phyloP scores from a whole-genome alignment of 2,113 vertebrate species.

The Trogon surrucura region DNA sequence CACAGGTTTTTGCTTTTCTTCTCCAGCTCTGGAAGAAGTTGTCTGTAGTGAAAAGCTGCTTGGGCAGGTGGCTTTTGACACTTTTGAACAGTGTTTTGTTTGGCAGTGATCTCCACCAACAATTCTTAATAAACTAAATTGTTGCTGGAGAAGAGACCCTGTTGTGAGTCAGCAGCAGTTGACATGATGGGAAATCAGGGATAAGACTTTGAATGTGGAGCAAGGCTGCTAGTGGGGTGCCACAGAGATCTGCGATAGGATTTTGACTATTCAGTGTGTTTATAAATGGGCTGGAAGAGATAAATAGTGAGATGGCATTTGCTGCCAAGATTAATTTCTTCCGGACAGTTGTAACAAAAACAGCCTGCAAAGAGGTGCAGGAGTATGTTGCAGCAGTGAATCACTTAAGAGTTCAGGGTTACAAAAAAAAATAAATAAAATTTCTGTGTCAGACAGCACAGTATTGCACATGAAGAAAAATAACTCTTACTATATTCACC shows the following conservation, averaged over 20 bases:
- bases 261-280: not conserved
- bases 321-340: slow-evolving; percentile 13
- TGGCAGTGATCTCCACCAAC: not conserved
- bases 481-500: not conserved
- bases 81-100: not conserved
- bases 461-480: not conserved
- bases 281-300: slow-evolving; percentile 14
- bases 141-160: not conserved
- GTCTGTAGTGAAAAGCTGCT: not conserved
- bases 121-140: not conserved
- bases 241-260: not conserved
- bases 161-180: not conserved
- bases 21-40: not conserved
- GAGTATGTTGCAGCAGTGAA: not conserved
- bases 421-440: not conserved
- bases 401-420: not conserved
- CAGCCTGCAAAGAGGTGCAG: not conserved
- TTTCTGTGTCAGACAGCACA: not conserved
- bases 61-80: not conserved
- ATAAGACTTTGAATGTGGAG: not conserved
- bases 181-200: not conserved
- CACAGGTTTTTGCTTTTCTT: not conserved
- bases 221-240: not conserved
- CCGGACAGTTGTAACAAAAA: not conserved
- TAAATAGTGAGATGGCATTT: slow-evolving; percentile 10